Evolutionary conservation across 2,888 invertebrate species (phyloP), one percentile per base, ranked within the genome.

Genomic region (Strigamia transsilvanica): DNA sequence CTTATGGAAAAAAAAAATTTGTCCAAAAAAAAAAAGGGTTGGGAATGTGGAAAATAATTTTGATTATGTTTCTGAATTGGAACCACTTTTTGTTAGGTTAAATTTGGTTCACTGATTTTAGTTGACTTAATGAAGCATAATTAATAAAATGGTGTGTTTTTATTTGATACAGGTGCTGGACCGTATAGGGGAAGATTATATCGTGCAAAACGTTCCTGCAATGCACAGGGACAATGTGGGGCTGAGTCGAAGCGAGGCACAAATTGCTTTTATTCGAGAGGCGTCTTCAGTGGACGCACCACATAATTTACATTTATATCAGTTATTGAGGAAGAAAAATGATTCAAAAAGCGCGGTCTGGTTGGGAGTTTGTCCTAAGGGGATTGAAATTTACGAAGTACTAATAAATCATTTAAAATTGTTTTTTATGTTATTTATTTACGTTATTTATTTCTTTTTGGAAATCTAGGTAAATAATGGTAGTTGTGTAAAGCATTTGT

Each of bases 351-450:
- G 88, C 85, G 88, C 89, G 83, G 93, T 96, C 21, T 93, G 96
- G 91, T 91, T 98, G 84, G 95, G 96, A 82, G 94, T 98, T 83
- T 96, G 97, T 87, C 95, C 97, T 79, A 93, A 93, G 87, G 98
- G 98, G 82, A 93, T 98, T 83, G 94, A 95, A 89, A 94, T 98
- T 85, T 93, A 95, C 87, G 92, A 92, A 89, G 91, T 90, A 85
- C 27, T 56, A 56, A 56, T 56, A 56, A 56, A 56, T 56, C 12
- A 46, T 46, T 32, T 73, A 13, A 18, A 51, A 51, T 41, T 79
- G 21, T 51, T 51, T 51, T 51, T 80, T n/a, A 77, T 32, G 10
- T 12, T 79, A 7, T 79, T 21, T 41, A 80, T 82, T 46, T 23
- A 46, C 2, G n/a, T 15, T 23, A 51, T 51, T 81, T 38, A 34